Evolutionary conservation across 2,797 vertebrate genomes (phyloP).

Genomic region (Staurois parvus): DNA sequence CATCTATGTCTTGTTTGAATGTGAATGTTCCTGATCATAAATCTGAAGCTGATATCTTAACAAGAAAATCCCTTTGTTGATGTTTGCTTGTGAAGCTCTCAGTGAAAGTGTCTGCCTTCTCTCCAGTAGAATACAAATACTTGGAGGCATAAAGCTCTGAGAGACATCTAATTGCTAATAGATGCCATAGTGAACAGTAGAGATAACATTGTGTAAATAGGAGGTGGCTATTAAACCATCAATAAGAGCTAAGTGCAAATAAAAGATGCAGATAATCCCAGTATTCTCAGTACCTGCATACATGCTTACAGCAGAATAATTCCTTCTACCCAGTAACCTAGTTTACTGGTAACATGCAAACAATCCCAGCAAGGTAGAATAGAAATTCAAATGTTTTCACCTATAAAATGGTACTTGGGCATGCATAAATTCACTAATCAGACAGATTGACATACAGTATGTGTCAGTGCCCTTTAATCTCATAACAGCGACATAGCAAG

Average conservation of each 20-base stretch:
- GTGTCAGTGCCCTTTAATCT: no score
- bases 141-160: slow-evolving; percentile 17
- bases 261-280: slow-evolving; percentile 14
- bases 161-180: background rate
- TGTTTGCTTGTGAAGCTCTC: slow-evolving; percentile 5
- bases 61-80: slow-evolving; percentile 31
- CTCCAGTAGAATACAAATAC: background rate
- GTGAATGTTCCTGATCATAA: slow-evolving; percentile 22
- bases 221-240: slow-evolving; percentile 14
- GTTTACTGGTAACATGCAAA: background rate
- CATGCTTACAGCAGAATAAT: background rate
- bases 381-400: background rate
- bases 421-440: background rate
- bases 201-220: slow-evolving; percentile 1
- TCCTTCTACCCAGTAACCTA: background rate
- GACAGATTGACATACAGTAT: no score
- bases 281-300: background rate
- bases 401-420: background rate
- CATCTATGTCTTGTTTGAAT: background rate
- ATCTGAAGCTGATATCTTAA: slow-evolving; percentile 32
- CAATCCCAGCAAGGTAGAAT: no score
- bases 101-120: slow-evolving; percentile 40
- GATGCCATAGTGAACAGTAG: background rate
- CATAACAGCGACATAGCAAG: no score
- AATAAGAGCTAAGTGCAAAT: slow-evolving; percentile 18